These are phyloP conservation scores for Drosophila recens DNA, from an alignment of 2,888 invertebrate species.

Conservation along the genomic window DNA sequence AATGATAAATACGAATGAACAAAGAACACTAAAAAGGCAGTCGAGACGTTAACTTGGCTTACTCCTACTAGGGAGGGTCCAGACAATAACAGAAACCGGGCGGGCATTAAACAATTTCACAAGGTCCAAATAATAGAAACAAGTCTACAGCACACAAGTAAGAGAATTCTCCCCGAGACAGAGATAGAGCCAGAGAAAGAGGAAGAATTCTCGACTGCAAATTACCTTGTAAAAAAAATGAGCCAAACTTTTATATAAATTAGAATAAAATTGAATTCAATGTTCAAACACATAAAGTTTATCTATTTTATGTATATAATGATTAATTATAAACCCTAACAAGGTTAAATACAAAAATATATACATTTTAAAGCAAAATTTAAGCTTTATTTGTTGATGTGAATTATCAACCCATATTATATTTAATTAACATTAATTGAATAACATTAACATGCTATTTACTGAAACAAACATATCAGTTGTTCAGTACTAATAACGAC, in stretches of 20 bases:
- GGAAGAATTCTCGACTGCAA: not conserved
- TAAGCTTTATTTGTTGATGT: not conserved
- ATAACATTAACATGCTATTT: no score
- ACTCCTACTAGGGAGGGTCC: constrained; percentile 19
- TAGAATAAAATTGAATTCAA: no score
- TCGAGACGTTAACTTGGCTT: constrained; percentile 44
- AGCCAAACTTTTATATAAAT: no score
- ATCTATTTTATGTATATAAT: no score
- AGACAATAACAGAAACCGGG: constrained; percentile 44
- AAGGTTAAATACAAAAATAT: no score
- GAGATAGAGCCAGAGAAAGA: not conserved
- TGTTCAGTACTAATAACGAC: no score
- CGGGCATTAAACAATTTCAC: constrained; percentile 63
- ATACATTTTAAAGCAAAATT: not conserved
- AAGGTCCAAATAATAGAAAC: constrained; percentile 28
- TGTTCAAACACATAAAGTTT: no score
- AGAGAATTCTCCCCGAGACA: not conserved
- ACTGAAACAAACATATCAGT: no score
- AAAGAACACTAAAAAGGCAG: constrained; percentile 63
- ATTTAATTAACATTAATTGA: no score
- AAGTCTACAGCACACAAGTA: constrained; percentile 21
- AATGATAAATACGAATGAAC: constrained; percentile 68
- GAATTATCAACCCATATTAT: no score
- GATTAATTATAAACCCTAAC: no score
- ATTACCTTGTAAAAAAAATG: constrained; percentile 2